Evolutionary conservation across 2,797 vertebrate genomes (phyloP).

Genomic region (Danio choprae): DNA sequence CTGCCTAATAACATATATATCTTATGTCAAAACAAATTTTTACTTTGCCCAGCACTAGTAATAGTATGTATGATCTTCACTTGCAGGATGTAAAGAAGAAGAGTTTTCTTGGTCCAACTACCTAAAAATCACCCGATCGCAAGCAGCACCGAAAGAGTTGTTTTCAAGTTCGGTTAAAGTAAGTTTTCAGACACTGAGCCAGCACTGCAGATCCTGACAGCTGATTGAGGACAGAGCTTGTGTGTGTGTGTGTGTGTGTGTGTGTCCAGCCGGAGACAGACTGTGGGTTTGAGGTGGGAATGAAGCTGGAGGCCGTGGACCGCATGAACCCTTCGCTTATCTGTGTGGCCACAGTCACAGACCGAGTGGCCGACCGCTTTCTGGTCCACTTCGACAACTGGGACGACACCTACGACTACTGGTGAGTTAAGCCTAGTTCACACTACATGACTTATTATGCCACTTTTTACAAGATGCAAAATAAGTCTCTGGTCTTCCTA

Average conservation of each 20-base stretch:
- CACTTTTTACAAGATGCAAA: too few species aligned
- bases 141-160: constrained; percentile 91
- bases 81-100: constrained; percentile 95
- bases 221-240: background rate
- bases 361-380: constrained; percentile 90
- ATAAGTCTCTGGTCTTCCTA: too few species aligned
- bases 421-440: constrained; percentile 74
- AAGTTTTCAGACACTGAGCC: constrained; percentile 67
- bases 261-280: constrained; percentile 80
- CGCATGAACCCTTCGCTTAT: constrained; percentile 98
- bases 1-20: too few species aligned
- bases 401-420: constrained; percentile 99
- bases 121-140: constrained; percentile 92
- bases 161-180: constrained; percentile 88
- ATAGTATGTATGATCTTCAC: background rate
- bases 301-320: constrained; percentile 97
- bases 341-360: constrained; percentile 97
- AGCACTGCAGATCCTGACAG: background rate
- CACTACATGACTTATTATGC: too few species aligned
- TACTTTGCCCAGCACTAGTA: too few species aligned
- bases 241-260: constrained; percentile 45
- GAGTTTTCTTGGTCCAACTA: constrained; percentile 98
- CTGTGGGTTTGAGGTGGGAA: constrained; percentile 89
- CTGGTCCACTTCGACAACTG: constrained; percentile 99
- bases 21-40: too few species aligned